Evolutionary conservation across 2,113 vertebrate species (phyloP), one percentile per base, ranked within the genome.

Genomic region (Dipodomys merriami): DNA sequence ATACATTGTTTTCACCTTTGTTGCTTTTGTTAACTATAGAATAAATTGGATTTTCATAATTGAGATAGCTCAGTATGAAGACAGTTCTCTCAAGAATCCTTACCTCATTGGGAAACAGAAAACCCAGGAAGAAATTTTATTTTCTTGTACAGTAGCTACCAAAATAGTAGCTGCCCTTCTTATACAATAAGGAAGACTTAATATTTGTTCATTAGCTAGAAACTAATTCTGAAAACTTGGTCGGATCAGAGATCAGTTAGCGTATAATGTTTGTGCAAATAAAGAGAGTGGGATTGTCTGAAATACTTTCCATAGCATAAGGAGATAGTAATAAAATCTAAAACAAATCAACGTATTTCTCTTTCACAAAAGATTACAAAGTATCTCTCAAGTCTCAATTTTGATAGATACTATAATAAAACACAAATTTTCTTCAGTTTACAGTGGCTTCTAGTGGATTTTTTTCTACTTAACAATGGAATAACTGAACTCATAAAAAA

Each of bases 1-100:
- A 30, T 4, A 83, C 44, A 27, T 39, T 73, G 65, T 67, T 92
- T 90, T 84, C 12, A 72, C 46, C 49, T 80, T 72, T 72, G 60
- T 84, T 92, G 22, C 81, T 95, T 95, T 84, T 81, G 7, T 1
- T 88, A 39, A 13, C 49, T 44, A 69, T 69, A 67, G 1, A 83
- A 94, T 60, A 77, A 64, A 65, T 77, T 86, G 68, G n/a, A 93
- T 89, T 85, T 71, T 88, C 27, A n/a, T 69, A 57, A 86, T 0
- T 53, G 25, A 91, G 25, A 83, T 86, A 46, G 33, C 35, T 13
- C 74, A 83, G 78, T 92, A 7, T 33, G 83, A 93, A 91, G 93
- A 33, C 29, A 93, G 6, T 2, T 49, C 13, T 1, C 44, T 11
- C 23, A 27, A 87, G 30, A 57, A 78, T 30, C 29, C 93, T 91